A percentile compares a stretch with the other conserved stretches of the same genome.
Conservation (phyloP, 2,113 vertebrate genomes). For the Cephalopholis sonnerati region DNA sequence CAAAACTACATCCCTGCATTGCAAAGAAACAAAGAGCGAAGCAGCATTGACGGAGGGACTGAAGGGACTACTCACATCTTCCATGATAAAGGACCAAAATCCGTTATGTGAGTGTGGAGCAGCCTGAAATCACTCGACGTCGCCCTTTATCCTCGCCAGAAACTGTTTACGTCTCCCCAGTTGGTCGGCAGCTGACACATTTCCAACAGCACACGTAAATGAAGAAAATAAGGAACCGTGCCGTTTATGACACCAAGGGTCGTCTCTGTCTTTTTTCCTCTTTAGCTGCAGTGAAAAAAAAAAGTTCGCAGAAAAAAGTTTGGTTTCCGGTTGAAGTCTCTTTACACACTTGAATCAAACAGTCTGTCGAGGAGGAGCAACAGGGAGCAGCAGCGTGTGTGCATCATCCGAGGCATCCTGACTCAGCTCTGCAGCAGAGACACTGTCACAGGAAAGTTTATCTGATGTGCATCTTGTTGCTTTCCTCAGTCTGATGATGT, state of each 20-base stretch:
- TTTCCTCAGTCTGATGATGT: neutral
- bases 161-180: slow-evolving; percentile 20
- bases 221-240: slow-evolving; percentile 62
- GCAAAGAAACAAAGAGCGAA: neutral
- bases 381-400: neutral
- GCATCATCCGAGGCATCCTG: slow-evolving; percentile 3
- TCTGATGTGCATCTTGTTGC: neutral
- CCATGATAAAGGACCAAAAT: slow-evolving; percentile 64
- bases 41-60: neutral
- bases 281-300: slow-evolving; percentile 39
- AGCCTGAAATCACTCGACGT: slow-evolving; percentile 52
- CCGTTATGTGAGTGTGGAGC: slow-evolving; percentile 60
- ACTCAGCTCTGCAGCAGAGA: neutral
- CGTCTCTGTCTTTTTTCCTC: slow-evolving; percentile 36
- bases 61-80: slow-evolving; percentile 68
- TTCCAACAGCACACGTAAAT: slow-evolving; percentile 32
- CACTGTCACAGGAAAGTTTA: neutral
- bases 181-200: slow-evolving; percentile 54
- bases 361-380: slow-evolving; percentile 62
- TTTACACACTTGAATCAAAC: slow-evolving; percentile 41
- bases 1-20: neutral
- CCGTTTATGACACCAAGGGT: slow-evolving; percentile 15
- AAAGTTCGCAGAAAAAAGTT: slow-evolving; percentile 66
- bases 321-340: slow-evolving; percentile 72
- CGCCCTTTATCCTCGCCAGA: slow-evolving; percentile 39